phyloP scores from a whole-genome alignment of 2,113 vertebrate genomes.

The Melanerpes formicivorus region DNA sequence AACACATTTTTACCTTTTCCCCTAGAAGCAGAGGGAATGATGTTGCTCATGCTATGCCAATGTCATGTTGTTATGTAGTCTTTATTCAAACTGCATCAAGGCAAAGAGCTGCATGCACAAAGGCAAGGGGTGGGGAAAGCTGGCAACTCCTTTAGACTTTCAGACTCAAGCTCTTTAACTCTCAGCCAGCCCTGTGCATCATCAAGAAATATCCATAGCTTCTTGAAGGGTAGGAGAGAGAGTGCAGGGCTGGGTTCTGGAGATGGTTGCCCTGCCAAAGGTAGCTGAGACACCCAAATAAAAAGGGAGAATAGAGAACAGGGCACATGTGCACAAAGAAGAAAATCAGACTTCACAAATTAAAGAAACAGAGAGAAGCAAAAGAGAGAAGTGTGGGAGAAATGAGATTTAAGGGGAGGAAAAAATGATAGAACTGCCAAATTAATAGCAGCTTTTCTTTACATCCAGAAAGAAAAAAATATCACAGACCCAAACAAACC shows the following conservation, averaged over 20 bases:
- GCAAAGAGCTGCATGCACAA: conserved; percentile 17
- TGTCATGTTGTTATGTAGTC: neutral
- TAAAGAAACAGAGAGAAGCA: neutral
- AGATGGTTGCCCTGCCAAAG: neutral
- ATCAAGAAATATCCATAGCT: neutral
- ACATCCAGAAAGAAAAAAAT: neutral
- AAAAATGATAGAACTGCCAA: neutral
- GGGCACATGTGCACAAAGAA: neutral
- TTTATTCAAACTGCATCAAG: conserved; percentile 50
- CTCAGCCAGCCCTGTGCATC: conserved; percentile 7
- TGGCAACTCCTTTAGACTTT: neutral
- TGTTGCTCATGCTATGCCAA: conserved; percentile 59
- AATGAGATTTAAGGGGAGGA: neutral
- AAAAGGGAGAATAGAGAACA: neutral
- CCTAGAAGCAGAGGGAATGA: conserved; percentile 61
- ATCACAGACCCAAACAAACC: no score
- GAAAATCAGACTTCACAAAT: neutral
- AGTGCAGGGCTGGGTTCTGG: neutral
- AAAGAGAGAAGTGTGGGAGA: neutral
- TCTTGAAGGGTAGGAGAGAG: neutral
- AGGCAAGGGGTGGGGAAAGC: neutral
- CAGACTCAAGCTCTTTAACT: neutral
- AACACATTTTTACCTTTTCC: conserved; percentile 47
- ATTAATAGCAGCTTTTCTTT: neutral
- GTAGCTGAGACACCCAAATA: neutral